These are phyloP conservation scores for Desmophyllum pertusum DNA, from an alignment of 92 coral and sea anemone genomes.

Conservation along the genomic window DNA sequence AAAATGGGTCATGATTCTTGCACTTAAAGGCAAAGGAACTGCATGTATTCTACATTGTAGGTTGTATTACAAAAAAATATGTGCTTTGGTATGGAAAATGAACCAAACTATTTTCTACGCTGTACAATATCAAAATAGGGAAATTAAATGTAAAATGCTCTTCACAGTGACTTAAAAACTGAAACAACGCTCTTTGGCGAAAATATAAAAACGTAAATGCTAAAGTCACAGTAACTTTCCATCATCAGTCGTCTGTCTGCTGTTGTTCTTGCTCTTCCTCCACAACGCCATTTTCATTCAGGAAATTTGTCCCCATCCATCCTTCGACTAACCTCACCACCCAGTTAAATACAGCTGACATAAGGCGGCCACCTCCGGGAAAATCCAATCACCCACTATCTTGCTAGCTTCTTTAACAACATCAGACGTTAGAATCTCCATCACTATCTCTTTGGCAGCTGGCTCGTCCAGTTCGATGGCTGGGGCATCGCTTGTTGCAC, in stretches of 20 bases:
- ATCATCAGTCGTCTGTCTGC: background rate
- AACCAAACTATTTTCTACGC: no score
- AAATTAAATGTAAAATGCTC: no score
- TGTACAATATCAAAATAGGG: background rate
- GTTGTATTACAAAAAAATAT: background rate
- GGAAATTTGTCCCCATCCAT: background rate
- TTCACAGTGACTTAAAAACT: background rate
- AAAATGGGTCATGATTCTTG: background rate
- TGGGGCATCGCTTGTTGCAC: background rate
- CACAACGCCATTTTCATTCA: background rate
- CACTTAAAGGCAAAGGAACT: background rate
- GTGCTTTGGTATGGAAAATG: no score
- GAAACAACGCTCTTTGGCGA: background rate
- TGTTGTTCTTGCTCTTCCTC: background rate
- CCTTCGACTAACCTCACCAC: background rate
- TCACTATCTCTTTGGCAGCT: background rate
- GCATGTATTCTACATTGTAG: no score
- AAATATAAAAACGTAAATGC: no score
- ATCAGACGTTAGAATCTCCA: background rate
- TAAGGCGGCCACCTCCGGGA: background rate
- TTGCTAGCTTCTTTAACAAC: background rate
- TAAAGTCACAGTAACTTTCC: no score
- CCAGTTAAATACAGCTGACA: background rate
- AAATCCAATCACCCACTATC: background rate
- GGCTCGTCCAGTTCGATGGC: conserved; percentile 16